A percentile compares a stretch with the other conserved stretches of the same genome.
phyloP scores from a whole-genome alignment of 2,797 vertebrate genomes.

The Bovichtus variegatus region DNA sequence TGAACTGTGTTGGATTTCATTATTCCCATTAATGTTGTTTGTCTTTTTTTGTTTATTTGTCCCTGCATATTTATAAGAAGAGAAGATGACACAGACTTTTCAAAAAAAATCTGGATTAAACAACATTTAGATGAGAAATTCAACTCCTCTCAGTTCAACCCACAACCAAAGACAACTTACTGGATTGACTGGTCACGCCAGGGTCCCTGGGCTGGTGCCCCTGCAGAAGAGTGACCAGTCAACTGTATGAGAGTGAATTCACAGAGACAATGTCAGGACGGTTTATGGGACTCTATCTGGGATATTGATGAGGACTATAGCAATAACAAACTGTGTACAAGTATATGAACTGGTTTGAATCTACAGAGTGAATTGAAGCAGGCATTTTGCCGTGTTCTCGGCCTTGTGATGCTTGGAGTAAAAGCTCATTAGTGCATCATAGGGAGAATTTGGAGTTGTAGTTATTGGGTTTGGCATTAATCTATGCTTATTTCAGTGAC shows the following conservation, averaged over 20 bases:
- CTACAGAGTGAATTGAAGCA: slow-evolving; percentile 40
- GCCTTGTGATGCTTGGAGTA: slow-evolving; percentile 36
- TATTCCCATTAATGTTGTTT: slow-evolving; percentile 39
- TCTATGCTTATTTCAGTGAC: slow-evolving; percentile 57
- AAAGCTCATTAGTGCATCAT: slow-evolving; percentile 38
- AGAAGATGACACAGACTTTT: slow-evolving; percentile 38
- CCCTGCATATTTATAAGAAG: slow-evolving; percentile 63
- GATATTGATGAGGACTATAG: slow-evolving; percentile 69
- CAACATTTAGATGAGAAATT: slow-evolving; percentile 41
- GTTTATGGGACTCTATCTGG: slow-evolving; percentile 50
- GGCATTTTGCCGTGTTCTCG: slow-evolving; percentile 15
- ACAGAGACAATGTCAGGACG: slow-evolving; percentile 38
- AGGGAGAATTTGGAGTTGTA: slow-evolving; percentile 41
- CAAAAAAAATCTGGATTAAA: slow-evolving; percentile 27
- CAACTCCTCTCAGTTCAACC: slow-evolving; percentile 53
- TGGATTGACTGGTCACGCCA: slow-evolving; percentile 49
- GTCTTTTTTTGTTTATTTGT: slow-evolving; percentile 50
- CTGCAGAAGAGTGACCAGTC: slow-evolving; percentile 28
- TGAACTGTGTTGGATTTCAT: slow-evolving; percentile 49
- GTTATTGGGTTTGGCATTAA: slow-evolving; percentile 58
- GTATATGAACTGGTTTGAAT: slow-evolving; percentile 53
- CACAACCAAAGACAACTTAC: slow-evolving; percentile 72
- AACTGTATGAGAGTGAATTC: slow-evolving; percentile 21
- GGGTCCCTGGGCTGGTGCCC: slow-evolving; percentile 27
- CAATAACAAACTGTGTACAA: slow-evolving; percentile 77